Evolutionary conservation across 2,797 vertebrate genomes (phyloP), one percentile per base, ranked within the genome.

Genomic region (Leptoclinus maculatus): DNA sequence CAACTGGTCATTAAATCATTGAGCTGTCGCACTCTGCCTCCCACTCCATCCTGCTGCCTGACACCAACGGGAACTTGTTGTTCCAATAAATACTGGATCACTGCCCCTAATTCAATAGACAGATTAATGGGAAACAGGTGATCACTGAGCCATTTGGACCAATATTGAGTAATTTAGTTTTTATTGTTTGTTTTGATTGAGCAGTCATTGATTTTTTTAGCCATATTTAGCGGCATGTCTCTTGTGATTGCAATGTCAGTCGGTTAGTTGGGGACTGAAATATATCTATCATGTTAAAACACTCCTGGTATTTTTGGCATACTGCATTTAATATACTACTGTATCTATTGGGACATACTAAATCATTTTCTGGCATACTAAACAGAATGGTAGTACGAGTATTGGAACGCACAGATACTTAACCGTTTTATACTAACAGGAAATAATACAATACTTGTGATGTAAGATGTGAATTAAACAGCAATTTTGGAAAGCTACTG

Each of bases 171-270:
- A 7, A 29, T 32, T n/a, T 74, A 23, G 7, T 67, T 74, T 78
- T 56, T 1, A 21, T 66, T 64, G 21, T 60, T 60, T 79, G 14
- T 59, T 63, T 59, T 51, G 38, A 82, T 27, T 73, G 16, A 67
- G 25, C 8, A 58, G 59, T 21, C 19, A 72, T 66, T 21, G 19
- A 63, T 64, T 64, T 77, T 11, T 65, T 72, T 14, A 32, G 39
- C 4, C 39, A 23, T 2, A 8, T 34, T 34, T 47, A 29, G 19
- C 39, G 1, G 4, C 0, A 2, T 38, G 21, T 8, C 49, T 49
- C 10, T 14, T 2, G 21, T 27, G 41, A 64, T 56, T 57, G 9
- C 17, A 27, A 5, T 56, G 34, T 63, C 16, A 43, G 5, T 49
- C 5, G 21, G 39, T 17, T 7, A 29, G 27, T 57, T 25, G 14